Base-by-base conservation (phyloP, 2,113 vertebrate species). In the Tylochromis polylepis region DNA sequence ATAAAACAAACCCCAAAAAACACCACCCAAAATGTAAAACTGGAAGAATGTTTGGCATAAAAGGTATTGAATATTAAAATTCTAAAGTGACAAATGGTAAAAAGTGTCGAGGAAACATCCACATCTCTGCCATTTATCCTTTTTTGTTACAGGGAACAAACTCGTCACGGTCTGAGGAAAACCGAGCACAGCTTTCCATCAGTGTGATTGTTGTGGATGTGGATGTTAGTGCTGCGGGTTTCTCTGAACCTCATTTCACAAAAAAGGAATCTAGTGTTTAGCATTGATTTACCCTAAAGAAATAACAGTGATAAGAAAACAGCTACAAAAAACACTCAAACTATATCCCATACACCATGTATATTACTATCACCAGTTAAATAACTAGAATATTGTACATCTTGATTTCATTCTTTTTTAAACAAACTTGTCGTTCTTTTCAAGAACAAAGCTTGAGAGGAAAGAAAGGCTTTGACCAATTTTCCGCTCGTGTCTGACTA, bases 131-230 rank as follows among this genome's bases (percentile, higher is more conserved):
- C 31, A 4, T 46, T 46, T 36, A 62, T 62, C 59, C 59, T 62
- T 62, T 62, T 11, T 62, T 4, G 8, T 70, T 46, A 4, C 27
- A 5, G 65, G 22, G 72, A 84, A 59, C 24, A 36, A 8, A 22
- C 38, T 1, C 4, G 53, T 75, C 82, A 79, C 65, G 31, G 5
- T 65, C 72, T 31, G 58, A 58, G 1, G 11, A 75, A 38, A 79
- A 31, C 29, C 29, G 8, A 57, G 31, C 22, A 31, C 27, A 31
- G 83, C 55, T 81, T 65, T 5, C 83, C 18, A 3, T 38, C 43
- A 6, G 31, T 43, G 82, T 31, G 87, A 94, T 92, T 94, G 92
- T 93, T 89, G 18, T 79, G 83, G 22, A 90, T 81, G 77, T 60
- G 36, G 46, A 83, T 8, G 1, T 80, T 29, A 49, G 83, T 53